Percentiles rank a stretch among this genome's conserved stretches.
Evolutionary conservation across 2,888 invertebrate genomes (phyloP).

Genomic region (Acheta domesticus): DNA sequence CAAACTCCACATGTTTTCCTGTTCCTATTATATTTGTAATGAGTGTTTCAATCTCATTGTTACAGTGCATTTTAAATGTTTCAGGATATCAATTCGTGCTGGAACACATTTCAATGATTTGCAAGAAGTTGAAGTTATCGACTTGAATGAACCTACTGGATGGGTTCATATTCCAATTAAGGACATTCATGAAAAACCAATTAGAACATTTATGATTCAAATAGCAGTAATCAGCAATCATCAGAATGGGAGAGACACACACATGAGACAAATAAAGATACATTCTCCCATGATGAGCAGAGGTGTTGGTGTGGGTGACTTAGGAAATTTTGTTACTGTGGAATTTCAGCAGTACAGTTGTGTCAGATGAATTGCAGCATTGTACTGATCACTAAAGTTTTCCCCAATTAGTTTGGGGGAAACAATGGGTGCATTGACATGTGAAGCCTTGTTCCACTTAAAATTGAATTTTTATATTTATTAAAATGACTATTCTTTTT

Average conservation of each 20-base stretch:
- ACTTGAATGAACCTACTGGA: conserved; percentile 90
- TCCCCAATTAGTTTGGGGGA: no score
- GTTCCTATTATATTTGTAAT: no score
- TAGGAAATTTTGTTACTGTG: conserved; percentile 74
- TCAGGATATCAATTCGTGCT: conserved; percentile 81
- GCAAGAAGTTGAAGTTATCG: conserved; percentile 91
- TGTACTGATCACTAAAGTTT: no score
- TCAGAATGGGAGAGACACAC: conserved; percentile 98
- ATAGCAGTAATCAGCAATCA: conserved; percentile 96
- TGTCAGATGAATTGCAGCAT: conserved; percentile 58
- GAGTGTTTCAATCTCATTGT: no score
- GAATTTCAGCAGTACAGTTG: conserved; percentile 79
- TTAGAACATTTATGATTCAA: conserved; percentile 94
- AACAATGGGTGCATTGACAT: no score
- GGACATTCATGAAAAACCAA: conserved; percentile 80
- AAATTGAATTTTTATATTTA: no score
- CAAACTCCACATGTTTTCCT: no score
- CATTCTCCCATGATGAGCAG: conserved; percentile 75
- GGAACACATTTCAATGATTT: conserved; percentile 96
- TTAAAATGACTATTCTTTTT: no score
- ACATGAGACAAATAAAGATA: conserved; percentile 94
- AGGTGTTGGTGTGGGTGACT: conserved; percentile 63
- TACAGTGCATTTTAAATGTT: conserved; percentile 20
- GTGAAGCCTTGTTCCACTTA: no score
- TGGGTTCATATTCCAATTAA: conserved; percentile 94